Evolutionary conservation across 2,888 invertebrate genomes (phyloP).

Genomic region (Physocephala rufipes): DNA sequence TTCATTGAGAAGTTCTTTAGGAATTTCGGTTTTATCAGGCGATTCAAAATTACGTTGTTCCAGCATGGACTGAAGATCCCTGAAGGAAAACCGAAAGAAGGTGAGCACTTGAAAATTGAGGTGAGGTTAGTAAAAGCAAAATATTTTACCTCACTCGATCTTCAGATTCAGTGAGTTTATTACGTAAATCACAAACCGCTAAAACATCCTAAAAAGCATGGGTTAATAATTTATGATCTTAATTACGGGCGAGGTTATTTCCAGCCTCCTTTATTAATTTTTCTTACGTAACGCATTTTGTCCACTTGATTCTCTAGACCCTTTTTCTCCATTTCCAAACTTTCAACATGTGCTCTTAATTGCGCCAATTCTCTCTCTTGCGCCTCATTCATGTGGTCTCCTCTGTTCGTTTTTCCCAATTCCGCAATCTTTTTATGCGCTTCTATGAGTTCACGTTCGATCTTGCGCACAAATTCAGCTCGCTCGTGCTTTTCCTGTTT

Average conservation of each 20-base stretch:
- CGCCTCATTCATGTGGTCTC: constrained; percentile 19
- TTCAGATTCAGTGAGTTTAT: constrained; percentile 37
- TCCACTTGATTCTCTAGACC: constrained; percentile 27
- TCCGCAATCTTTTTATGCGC: constrained; percentile 39
- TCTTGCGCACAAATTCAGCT: constrained; percentile 37
- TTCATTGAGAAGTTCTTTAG: constrained; percentile 41
- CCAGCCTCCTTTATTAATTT: background rate
- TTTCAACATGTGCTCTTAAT: constrained; percentile 32
- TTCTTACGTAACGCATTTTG: constrained; percentile 37
- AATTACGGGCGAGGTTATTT: background rate
- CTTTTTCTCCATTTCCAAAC: constrained; percentile 37
- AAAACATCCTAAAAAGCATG: constrained; percentile 33
- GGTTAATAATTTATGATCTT: background rate
- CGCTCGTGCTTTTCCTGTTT: constrained; percentile 39
- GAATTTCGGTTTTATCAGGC: constrained; percentile 23
- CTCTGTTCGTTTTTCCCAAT: constrained; percentile 23
- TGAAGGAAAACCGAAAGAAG: background rate
- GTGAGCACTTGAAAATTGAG: background rate
- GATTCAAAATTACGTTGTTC: constrained; percentile 23
- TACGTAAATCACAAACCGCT: constrained; percentile 12
- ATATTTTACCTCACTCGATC: constrained; percentile 32
- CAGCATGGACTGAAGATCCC: constrained; percentile 37
- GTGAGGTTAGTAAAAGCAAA: background rate
- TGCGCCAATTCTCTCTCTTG: constrained; percentile 36
- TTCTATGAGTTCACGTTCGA: constrained; percentile 42